Evolutionary conservation across 1,140 invertebrate genomes (phyloP), one percentile per base, ranked within the genome.

Genomic region (Cephus cinctus): DNA sequence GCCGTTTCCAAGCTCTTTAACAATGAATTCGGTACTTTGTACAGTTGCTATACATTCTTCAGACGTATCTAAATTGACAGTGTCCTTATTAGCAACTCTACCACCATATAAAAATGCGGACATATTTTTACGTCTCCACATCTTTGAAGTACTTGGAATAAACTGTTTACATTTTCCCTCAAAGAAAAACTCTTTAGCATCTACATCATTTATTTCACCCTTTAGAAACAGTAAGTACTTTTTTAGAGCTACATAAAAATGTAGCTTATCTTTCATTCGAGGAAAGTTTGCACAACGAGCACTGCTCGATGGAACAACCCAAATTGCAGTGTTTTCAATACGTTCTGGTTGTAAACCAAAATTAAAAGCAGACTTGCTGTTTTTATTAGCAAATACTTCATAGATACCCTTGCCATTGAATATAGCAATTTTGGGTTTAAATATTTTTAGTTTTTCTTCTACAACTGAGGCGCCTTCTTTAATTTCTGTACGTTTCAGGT

Each of bases 401-500:
- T 73, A 77, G 9, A 77, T 77, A 22, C 73, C 75, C 50, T 75
- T 76, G 0, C 75, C 75, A 60, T 76, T 76, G 22, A 77, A 77
- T 6, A 76, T 57, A 3, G 67, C 73, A 14, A 77, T 57, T 53
- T 65, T 76, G 6, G 75, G 75, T 30, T 72, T 65, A 11, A 65
- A 76, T 1, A 49, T n/a, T 14, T 47, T 59, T 1, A 77, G 25
- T 41, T 77, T 76, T 11, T 73, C 57, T 22, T 64, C 47, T 0
- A 76, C 48, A 5, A 64, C 27, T 8, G 30, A 45, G 4, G 63
- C 58, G 9, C 75, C 73, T 30, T 71, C 62, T 57, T 68, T 71
- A 12, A 77, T 67, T 52, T 77, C 75, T 5, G 54, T 27, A 31
- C 58, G 62, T 6, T 62, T 71, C 4, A 77, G 47, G 34, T 75